Conservation (phyloP, 2,113 vertebrate species). For the Tyrannus savana region DNA sequence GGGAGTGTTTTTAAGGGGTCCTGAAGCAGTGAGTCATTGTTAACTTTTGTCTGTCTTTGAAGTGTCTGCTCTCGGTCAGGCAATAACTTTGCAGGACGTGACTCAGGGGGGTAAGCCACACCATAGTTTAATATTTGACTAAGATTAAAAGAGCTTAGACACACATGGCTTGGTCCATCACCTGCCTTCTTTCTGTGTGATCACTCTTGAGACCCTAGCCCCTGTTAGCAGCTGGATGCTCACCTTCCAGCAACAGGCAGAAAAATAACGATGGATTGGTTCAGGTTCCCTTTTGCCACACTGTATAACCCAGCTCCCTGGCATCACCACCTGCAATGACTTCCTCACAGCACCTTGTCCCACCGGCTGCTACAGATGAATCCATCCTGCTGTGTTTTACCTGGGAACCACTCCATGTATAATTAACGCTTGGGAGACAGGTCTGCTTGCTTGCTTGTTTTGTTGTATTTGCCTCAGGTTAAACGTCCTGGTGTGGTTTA, state of each 20-base stretch:
- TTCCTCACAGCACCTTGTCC: not conserved
- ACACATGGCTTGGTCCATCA: accelerated
- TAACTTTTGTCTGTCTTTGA: not conserved
- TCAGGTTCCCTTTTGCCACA: not conserved
- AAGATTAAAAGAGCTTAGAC: not conserved
- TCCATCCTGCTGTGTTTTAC: not conserved
- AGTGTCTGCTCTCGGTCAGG: not conserved
- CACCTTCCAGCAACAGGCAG: not conserved
- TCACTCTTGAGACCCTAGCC: not conserved
- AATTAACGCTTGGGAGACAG: not conserved
- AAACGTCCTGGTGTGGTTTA: conserved; percentile 36
- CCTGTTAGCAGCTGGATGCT: not conserved
- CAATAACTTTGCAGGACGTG: not conserved
- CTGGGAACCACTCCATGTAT: not conserved
- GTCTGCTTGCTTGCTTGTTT: conserved; percentile 38
- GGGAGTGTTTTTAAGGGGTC: conserved; percentile 42
- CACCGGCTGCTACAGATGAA: not conserved
- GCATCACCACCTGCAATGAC: not conserved
- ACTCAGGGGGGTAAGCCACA: not conserved
- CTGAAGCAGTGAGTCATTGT: not conserved
- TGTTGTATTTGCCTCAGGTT: conserved; percentile 28
- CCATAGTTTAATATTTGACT: conserved; percentile 39
- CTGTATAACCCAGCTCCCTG: not conserved
- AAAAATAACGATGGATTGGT: not conserved
- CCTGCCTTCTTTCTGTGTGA: not conserved